Evolutionary conservation across 2,113 vertebrate species (phyloP), one percentile per base, ranked within the genome.

Genomic region (Jacana jacana): DNA sequence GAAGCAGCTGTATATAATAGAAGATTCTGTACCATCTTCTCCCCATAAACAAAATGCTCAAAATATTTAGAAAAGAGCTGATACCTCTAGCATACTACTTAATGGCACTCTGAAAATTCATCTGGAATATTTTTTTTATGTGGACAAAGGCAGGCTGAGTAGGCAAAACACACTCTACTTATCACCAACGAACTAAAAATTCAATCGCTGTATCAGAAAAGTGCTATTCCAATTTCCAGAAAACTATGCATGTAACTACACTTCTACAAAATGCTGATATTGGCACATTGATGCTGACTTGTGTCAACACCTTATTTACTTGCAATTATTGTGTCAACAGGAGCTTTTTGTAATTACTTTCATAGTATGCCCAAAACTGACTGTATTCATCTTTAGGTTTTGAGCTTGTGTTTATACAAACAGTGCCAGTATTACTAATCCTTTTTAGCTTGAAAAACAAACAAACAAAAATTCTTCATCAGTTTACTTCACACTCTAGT

Each of bases 401-500:
- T 44, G 58, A 66, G 57, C 13, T 54, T 31, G 17, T 37, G 25
- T 88, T 91, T 75, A 27, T 65, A 52, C 14, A 65, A 57, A 69
- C 18, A 78, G 33, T 28, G 30, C n/a, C 65, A 86, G 17, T 23
- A 63, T 51, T 71, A 35, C 22, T 60, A 70, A 33, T 31, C 73
- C 25, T 46, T 83, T 94, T 81, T 22, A 64, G 69, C 66, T 33
- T 54, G 52, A 64, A 92, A 60, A 87, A 83, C 63, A 93, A 91
- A 78, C 48, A 83, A 88, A 83, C 48, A 91, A 60, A 57, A 44
- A 57, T n/a, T 31, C 57, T 64, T 65, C n/a, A 33, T 66, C 95
- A 79, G 77, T 88, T 96, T 97, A 92, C 81, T 96, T 96, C 81
- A 72, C 93, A 92, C 89, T 75, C 40, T 40, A 57, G 63, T 35